Evolutionary conservation across 2,888 invertebrate genomes (phyloP).

Genomic region (Balanococcus diminutus): DNA sequence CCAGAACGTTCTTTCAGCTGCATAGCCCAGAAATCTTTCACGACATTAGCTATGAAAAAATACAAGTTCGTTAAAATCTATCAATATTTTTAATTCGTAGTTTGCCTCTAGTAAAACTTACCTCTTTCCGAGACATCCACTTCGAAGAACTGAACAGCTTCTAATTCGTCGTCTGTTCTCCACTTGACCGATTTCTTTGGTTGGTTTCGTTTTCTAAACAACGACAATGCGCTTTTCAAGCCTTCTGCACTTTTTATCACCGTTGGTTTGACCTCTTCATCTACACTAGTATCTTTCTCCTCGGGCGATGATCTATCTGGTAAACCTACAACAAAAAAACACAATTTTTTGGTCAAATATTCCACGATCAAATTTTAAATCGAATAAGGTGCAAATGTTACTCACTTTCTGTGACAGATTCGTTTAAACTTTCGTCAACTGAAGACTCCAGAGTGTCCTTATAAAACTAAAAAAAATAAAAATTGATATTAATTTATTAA

Average conservation of each 20-base stretch:
- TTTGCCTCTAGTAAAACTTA: constrained; percentile 56
- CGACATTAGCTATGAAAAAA: constrained; percentile 77
- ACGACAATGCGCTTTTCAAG: constrained; percentile 58
- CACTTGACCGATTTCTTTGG: constrained; percentile 82
- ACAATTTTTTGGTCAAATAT: no score
- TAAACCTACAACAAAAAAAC: constrained; percentile 47
- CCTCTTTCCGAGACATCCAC: constrained; percentile 90
- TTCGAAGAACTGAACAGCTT: constrained; percentile 87
- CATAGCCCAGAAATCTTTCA: constrained; percentile 88
- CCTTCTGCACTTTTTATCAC: constrained; percentile 20
- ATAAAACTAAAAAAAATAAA: constrained; percentile 70
- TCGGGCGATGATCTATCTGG: constrained; percentile 6
- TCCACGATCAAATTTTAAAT: background rate
- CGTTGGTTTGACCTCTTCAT: background rate
- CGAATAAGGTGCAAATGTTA: background rate
- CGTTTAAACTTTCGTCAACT: constrained; percentile 61
- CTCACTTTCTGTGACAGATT: constrained; percentile 57
- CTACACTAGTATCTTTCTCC: background rate
- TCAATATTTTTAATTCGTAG: no score
- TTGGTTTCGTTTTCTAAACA: constrained; percentile 65
- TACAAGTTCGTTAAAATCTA: no score
- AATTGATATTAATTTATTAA: background rate
- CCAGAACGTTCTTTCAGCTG: constrained; percentile 85
- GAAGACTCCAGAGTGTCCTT: constrained; percentile 85
- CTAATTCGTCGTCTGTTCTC: constrained; percentile 79